A percentile compares a stretch with the other conserved stretches of the same genome.
Evolutionary conservation across 2,113 vertebrate species (phyloP).

Genomic region (Gulo gulo): DNA sequence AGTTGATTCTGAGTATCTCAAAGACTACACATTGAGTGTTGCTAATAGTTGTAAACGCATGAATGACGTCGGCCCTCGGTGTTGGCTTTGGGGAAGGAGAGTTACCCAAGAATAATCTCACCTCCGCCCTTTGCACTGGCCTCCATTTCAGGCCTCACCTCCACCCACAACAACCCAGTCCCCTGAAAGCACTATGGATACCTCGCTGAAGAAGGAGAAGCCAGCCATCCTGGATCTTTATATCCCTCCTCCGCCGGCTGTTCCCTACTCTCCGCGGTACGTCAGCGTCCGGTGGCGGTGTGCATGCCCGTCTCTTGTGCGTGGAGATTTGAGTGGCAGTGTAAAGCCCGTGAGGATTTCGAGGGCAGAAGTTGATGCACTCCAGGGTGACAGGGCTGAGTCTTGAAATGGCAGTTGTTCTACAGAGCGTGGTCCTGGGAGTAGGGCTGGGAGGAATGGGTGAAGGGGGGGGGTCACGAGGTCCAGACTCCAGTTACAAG

Average conservation of each 20-base stretch:
- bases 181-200: conserved; percentile 83
- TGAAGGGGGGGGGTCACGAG: background rate
- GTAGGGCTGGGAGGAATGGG: background rate
- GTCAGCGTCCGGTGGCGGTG: background rate
- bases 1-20: background rate
- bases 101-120: background rate
- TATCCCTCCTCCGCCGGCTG: conserved; percentile 91
- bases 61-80: fast-evolving
- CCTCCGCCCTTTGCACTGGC: background rate
- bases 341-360: background rate
- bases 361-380: background rate
- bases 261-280: conserved; percentile 91
- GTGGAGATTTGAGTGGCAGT: fast-evolving
- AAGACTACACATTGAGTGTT: fast-evolving
- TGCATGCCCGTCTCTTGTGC: background rate
- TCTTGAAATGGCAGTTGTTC: background rate
- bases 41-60: fast-evolving
- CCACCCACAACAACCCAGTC: conserved; percentile 79
- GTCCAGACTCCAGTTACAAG: background rate
- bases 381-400: background rate
- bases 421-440: background rate
- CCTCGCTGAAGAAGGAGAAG: conserved; percentile 87
- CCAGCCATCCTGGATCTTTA: conserved; percentile 91
- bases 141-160: conserved; percentile 84
- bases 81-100: background rate